Evolutionary conservation across 1,140 invertebrate species (phyloP).

Genomic region (Tribolium madens): DNA sequence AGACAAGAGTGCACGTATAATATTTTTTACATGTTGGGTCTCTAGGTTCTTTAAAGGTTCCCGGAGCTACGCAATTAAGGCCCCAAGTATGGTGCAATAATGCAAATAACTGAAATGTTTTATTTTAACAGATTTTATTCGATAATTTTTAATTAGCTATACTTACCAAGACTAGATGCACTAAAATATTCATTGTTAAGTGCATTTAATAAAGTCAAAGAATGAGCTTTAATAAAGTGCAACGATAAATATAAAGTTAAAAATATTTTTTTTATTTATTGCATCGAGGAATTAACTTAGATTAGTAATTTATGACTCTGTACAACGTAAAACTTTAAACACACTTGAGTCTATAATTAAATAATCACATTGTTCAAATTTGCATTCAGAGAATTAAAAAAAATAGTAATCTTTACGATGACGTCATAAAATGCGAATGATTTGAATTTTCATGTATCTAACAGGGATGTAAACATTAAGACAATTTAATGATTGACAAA

Average conservation of each 20-base stretch:
- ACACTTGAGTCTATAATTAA: neutral
- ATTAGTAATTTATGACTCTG: neutral
- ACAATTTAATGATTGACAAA: neutral
- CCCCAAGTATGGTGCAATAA: neutral
- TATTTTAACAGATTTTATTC: neutral
- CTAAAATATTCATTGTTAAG: slow-evolving; percentile 16
- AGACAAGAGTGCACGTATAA: neutral
- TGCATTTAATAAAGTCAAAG: neutral
- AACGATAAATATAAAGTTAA: neutral
- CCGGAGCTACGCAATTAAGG: slow-evolving; percentile 4
- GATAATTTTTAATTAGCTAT: neutral
- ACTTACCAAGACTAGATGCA: neutral
- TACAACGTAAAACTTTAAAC: neutral
- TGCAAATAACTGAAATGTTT: neutral
- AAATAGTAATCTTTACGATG: too few relatives aligned
- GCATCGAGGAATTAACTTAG: neutral
- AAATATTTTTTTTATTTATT: neutral
- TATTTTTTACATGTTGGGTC: slow-evolving; percentile 13
- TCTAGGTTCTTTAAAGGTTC: neutral
- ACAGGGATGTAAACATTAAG: neutral
- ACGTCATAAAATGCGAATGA: too few relatives aligned
- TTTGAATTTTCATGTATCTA: neutral
- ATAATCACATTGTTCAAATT: too few relatives aligned
- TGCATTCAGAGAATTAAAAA: too few relatives aligned
- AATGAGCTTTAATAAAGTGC: neutral